These are phyloP conservation scores for Epizoanthus fatuus DNA, from an alignment of 92 coral and sea anemone genomes.

Conservation along the genomic window DNA sequence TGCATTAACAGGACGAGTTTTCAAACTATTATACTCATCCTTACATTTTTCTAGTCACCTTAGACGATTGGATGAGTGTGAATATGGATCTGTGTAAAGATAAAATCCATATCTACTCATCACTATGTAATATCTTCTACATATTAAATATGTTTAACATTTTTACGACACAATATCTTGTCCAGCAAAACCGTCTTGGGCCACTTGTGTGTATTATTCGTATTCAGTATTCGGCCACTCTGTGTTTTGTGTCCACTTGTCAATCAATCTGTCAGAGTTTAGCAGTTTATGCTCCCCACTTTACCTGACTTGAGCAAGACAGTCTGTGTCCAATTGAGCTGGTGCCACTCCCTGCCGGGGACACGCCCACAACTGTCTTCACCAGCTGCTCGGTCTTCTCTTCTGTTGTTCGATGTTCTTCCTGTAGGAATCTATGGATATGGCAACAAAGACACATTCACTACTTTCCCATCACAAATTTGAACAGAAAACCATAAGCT, in stretches of 20 bases:
- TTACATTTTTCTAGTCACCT: too few relatives aligned
- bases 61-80: too few relatives aligned
- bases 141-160: not conserved
- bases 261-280: not conserved
- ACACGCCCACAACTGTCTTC: conserved; percentile 58
- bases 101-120: too few relatives aligned
- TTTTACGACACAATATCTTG: too few relatives aligned
- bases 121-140: not conserved
- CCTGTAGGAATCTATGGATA: conserved; percentile 76
- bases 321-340: conserved; percentile 34
- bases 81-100: too few relatives aligned
- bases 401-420: conserved; percentile 86
- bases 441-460: not conserved
- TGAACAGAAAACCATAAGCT: not conserved
- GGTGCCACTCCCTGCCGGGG: conserved; percentile 33
- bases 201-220: too few relatives aligned
- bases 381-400: conserved; percentile 81
- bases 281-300: not conserved
- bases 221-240: too few relatives aligned
- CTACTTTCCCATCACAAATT: not conserved
- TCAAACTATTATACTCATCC: too few relatives aligned
- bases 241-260: too few relatives aligned
- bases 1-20: too few relatives aligned
- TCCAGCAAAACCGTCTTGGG: too few relatives aligned
- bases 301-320: conserved; percentile 41